A percentile compares a stretch with the other conserved stretches of the same genome.
phyloP scores from a whole-genome alignment of 2,113 vertebrate species.

The Papio anubis region DNA sequence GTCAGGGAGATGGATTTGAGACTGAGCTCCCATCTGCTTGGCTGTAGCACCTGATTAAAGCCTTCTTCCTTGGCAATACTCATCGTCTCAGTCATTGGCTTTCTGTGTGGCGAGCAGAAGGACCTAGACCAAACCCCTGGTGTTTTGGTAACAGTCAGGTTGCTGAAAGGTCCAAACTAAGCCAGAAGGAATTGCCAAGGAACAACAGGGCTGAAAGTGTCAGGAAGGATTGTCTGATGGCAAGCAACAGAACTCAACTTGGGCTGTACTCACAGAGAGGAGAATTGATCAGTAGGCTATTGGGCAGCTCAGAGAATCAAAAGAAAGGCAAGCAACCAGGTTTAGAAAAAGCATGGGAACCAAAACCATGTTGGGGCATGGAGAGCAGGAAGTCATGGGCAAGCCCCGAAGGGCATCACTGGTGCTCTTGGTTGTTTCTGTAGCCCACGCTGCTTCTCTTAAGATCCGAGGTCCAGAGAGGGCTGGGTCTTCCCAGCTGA shows the following conservation, averaged over 20 bases:
- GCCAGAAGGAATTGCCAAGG: not conserved
- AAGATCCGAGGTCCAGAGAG: not conserved
- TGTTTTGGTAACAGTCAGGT: not conserved
- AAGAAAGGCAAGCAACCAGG: not conserved
- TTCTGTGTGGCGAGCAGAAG: no score
- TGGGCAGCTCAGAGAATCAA: not conserved
- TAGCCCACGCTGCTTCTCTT: not conserved
- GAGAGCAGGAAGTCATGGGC: not conserved
- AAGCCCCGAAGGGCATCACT: no score
- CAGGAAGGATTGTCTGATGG: not conserved
- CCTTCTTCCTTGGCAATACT: no score
- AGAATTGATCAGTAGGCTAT: not conserved
- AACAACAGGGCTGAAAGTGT: not conserved
- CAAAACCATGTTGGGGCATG: no score
- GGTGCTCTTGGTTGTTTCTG: not conserved
- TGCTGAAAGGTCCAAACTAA: not conserved
- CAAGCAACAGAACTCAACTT: not conserved
- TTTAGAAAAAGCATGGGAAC: not conserved
- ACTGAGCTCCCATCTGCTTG: no score
- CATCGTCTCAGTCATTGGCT: no score
- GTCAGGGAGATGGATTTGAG: no score
- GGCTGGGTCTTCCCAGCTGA: not conserved
- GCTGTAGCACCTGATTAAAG: no score
- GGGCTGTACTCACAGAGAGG: not conserved
- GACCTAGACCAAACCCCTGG: no score